Base-by-base conservation (phyloP, 2,113 vertebrate species). In the Arvicanthis niloticus region DNA sequence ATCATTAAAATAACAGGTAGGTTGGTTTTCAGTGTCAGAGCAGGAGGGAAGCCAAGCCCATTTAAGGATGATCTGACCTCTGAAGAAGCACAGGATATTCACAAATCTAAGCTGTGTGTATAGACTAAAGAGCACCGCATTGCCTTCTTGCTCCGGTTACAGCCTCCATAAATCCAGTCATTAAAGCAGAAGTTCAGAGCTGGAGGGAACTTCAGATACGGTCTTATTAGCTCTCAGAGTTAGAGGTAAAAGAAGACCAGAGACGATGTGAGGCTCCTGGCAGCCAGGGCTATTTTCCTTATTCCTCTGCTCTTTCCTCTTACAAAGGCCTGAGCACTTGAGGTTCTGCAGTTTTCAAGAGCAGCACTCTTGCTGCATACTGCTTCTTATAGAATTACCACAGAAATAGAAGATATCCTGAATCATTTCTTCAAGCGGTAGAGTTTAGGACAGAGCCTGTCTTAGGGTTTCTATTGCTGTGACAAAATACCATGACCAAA, bases 61-160 rank as follows among this genome's bases (percentile, higher is more conserved):
- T 88, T 84, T 96, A 91, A 97, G 80, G 97, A 96, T 93, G 91
- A 10, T 67, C 40, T 68, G 86, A 65, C 68, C 84, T 85, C 58
- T 88, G 65, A 91, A 89, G 95, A 93, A 75, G 21, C 34, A 91
- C 29, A 24, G 12, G 31, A 22, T 8, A 78, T 82, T 93, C 73
- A 73, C 42, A 87, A 96, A 96, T 60, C 37, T 65, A 93, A 31
- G 31, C n/a, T 92, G 68, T 29, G 48, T 24, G 48, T 75, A 48
- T 17, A 95, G 62, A 88, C 97, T 97, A 98, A 96, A 98, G 98
- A 98, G 94, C 95, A 98, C 98, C 97, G 98, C 93, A 97, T 92
- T 92, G 97, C 97, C 98, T 96, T 96, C 98, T 96, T 96, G 98
- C 97, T 95, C 92, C 58, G 93, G 94, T 94, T 93, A 89, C 53